Conservation (phyloP, 2,888 invertebrate species). For the Stenotaenia linearis region DNA sequence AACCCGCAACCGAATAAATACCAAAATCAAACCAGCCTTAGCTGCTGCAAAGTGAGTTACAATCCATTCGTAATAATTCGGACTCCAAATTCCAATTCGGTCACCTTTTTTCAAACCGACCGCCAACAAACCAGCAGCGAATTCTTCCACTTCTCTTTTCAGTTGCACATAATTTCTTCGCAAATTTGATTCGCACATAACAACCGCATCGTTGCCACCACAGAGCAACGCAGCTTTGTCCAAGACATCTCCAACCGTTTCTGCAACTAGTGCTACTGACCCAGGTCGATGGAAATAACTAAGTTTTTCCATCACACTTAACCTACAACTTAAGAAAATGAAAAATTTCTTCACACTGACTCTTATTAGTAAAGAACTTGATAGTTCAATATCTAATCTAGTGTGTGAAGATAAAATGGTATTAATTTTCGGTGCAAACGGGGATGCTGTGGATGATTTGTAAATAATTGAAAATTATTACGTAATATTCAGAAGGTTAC, state of each 20-base stretch:
- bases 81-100: conserved; percentile 70
- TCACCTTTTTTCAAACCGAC: conserved; percentile 67
- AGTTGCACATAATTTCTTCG: conserved; percentile 53
- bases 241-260: conserved; percentile 57
- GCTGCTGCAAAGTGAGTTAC: conserved; percentile 63
- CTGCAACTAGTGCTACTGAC: conserved; percentile 51
- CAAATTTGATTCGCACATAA: conserved; percentile 55
- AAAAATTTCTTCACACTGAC: no score
- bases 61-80: conserved; percentile 72
- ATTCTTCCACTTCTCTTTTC: conserved; percentile 55
- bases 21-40: conserved; percentile 65
- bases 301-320: not conserved
- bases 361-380: not conserved
- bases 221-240: conserved; percentile 54
- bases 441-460: no score
- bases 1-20: conserved; percentile 45
- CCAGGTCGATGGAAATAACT: conserved; percentile 42
- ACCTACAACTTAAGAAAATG: no score
- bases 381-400: not conserved
- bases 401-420: not conserved
- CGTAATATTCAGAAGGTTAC: no score
- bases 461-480: no score
- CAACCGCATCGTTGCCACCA: conserved; percentile 55
- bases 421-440: no score
- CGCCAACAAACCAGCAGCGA: conserved; percentile 66